Evolutionary conservation across 2,113 vertebrate species (phyloP).

Genomic region (Glaucidium brasilianum): DNA sequence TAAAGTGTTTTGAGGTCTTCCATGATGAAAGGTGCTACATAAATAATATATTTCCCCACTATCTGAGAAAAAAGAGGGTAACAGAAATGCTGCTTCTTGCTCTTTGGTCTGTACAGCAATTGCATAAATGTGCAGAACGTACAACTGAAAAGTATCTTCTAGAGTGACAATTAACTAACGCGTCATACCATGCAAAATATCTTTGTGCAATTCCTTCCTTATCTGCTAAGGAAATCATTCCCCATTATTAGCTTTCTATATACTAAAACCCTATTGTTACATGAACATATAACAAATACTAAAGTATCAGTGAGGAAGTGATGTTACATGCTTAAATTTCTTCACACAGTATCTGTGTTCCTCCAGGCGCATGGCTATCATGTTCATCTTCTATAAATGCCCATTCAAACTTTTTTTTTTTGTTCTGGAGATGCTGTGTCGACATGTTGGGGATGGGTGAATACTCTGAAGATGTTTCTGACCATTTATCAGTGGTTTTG

Average conservation of each 20-base stretch:
- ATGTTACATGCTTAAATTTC: neutral
- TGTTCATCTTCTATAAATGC: neutral
- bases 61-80: neutral
- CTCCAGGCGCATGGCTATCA: neutral
- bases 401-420: neutral
- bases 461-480: neutral
- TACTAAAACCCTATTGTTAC: neutral
- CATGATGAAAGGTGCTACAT: neutral
- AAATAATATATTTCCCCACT: neutral
- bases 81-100: neutral
- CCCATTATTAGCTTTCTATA: neutral
- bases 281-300: neutral
- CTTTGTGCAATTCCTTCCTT: neutral
- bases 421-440: neutral
- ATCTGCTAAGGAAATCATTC: neutral
- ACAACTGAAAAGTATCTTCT: neutral
- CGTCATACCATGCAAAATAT: neutral
- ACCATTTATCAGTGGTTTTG: neutral
- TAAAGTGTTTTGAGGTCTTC: neutral
- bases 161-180: neutral
- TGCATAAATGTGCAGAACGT: neutral
- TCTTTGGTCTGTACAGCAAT: neutral
- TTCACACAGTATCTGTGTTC: neutral
- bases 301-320: neutral
- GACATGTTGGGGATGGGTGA: neutral